phyloP scores from a whole-genome alignment of 2,113 vertebrate genomes.

The Phaethornis superciliosus region DNA sequence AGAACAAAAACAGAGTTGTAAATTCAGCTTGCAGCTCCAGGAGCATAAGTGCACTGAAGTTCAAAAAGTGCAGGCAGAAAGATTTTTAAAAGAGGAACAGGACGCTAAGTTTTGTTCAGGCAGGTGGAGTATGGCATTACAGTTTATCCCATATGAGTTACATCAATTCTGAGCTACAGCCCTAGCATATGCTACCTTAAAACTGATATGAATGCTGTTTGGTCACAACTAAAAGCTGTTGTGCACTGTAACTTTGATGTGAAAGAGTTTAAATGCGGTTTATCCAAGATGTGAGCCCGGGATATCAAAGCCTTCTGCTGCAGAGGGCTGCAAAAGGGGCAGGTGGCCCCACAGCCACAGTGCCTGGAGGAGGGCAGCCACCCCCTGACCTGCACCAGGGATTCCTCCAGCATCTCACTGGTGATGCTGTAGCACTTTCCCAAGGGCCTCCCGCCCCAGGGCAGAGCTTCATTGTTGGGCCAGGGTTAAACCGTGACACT shows the following conservation, averaged over 20 bases:
- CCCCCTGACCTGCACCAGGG: accelerated
- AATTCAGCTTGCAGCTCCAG: not conserved
- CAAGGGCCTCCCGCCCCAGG: accelerated
- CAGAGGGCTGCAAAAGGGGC: accelerated
- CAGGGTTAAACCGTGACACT: too few species aligned
- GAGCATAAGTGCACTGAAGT: not conserved
- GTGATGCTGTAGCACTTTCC: not conserved
- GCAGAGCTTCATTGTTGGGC: not conserved
- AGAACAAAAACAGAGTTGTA: not conserved
- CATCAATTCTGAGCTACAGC: not conserved
- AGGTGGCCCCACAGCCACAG: not conserved
- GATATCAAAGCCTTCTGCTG: not conserved
- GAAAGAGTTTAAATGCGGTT: accelerated
- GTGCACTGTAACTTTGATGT: not conserved
- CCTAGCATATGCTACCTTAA: not conserved
- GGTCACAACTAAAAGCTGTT: accelerated
- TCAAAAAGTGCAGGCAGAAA: not conserved
- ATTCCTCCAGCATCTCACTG: too few species aligned
- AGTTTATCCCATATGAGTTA: not conserved
- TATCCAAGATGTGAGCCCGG: accelerated
- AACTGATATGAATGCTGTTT: accelerated
- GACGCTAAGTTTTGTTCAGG: not conserved
- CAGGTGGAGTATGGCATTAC: not conserved
- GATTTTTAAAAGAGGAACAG: not conserved
- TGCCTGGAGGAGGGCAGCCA: accelerated